Evolutionary conservation across 2,113 vertebrate genomes (phyloP), one percentile per base, ranked within the genome.

Genomic region (Actenoides hombroni): DNA sequence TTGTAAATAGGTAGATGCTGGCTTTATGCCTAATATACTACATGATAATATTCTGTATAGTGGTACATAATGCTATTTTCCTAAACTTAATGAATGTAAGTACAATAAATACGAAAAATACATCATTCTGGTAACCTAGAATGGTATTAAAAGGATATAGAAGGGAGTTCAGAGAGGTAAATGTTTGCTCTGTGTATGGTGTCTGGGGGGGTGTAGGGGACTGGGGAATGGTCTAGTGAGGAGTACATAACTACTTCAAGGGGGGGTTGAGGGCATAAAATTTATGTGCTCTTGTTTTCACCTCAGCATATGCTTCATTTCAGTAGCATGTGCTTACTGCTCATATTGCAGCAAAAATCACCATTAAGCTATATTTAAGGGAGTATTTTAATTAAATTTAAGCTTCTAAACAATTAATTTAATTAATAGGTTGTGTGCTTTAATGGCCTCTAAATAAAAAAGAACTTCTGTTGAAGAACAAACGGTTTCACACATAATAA

Each of bases 401-500:
- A 71, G 10, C 8, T 19, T 94, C 25, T 64, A 60, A 83, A 79
- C 35, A 80, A 68, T 59, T 1, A 51, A 44, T 60, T n/a, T 51
- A 59, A 88, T 80, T 76, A 90, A 28, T 80, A 78, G 37, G 14
- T 78, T 92, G 28, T 56, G 24, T 82, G 88, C 31, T 35, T 64
- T 75, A 88, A 53, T 51, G n/a, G 7, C 13, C 21, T 75, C 35
- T 86, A 53, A 86, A 79, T 82, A 83, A 92, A 92, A 65, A 63
- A 25, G 8, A 86, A 13, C 13, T 78, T 60, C 68, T 86, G 39
- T 40, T 53, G 68, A 88, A 86, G 49, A 83, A 68, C 14, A 90
- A 86, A 70, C 63, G 0, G 1, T 67, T 91, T 90, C 13, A 7
- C 65, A 26, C 16, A 6, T 71, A 88, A 69, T 26, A 90, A 93